Percentiles rank a stretch among this genome's conserved stretches.
Evolutionary conservation across 2,888 invertebrate genomes (phyloP).

Genomic region (Glyphotaelius pellucidus): DNA sequence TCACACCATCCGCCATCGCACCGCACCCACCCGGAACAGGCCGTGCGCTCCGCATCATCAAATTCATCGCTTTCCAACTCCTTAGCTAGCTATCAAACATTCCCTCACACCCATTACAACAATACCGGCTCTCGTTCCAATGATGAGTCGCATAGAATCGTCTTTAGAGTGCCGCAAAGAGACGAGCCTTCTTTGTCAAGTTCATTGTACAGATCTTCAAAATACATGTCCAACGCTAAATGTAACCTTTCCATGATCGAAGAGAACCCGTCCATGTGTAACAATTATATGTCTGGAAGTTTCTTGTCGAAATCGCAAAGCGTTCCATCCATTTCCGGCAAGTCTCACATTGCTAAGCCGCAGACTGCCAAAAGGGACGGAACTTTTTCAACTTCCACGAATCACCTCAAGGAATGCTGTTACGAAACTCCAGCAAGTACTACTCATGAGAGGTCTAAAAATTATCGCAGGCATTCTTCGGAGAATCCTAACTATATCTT

Average conservation of each 20-base stretch:
- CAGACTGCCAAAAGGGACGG: slow-evolving; percentile 11
- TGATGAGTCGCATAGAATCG: background rate
- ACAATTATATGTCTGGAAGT: slow-evolving; percentile 60
- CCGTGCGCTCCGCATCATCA: slow-evolving; percentile 62
- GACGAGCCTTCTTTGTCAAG: slow-evolving; percentile 35
- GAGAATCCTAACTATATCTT: slow-evolving; percentile 57
- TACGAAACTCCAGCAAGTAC: slow-evolving; percentile 61
- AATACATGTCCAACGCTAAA: slow-evolving; percentile 60
- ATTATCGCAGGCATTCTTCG: slow-evolving; percentile 60
- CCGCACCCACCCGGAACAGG: slow-evolving; percentile 69
- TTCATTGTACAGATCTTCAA: slow-evolving; percentile 52
- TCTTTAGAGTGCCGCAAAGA: slow-evolving; percentile 24
- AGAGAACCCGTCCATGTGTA: slow-evolving; percentile 70
- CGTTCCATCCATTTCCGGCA: slow-evolving; percentile 57
- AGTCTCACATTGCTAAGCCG: slow-evolving; percentile 33
- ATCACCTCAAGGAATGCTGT: slow-evolving; percentile 33
- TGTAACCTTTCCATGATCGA: slow-evolving; percentile 75
- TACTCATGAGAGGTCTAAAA: slow-evolving; percentile 42
- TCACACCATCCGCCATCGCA: slow-evolving; percentile 68
- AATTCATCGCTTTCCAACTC: slow-evolving; percentile 60
- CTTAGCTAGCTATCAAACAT: slow-evolving; percentile 53
- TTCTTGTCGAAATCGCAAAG: slow-evolving; percentile 60
- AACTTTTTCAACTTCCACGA: slow-evolving; percentile 14
- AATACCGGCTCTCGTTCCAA: slow-evolving; percentile 13
- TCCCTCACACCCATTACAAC: background rate